Evolutionary conservation across 2,113 vertebrate species (phyloP), one percentile per base, ranked within the genome.

Genomic region (Myotis yumanensis): DNA sequence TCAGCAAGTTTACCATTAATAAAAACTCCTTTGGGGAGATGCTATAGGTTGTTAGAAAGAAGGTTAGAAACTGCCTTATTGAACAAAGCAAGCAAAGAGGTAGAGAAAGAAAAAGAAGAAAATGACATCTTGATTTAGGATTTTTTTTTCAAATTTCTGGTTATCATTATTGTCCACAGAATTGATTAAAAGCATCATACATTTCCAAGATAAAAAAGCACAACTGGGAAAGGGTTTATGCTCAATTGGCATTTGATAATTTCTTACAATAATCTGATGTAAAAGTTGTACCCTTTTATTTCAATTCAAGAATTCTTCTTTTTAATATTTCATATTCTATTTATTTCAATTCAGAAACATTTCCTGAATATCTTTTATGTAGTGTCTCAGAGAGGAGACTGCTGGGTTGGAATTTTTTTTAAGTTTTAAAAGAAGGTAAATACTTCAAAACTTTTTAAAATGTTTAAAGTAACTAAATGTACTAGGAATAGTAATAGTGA

Each of bases 1-100:
- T 94, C 37, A 88, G 32, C 48, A 92, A 94, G 73, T 95, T 95
- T 76, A 59, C 40, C n/a, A 75, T 57, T 69, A 93, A 85, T 46
- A 72, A 82, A 79, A 93, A 20, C 35, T 88, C 32, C 92, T 73
- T 81, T 89, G 20, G 35, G 48, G 48, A 28, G 52, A 12, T 43
- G 25, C 8, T n/a, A n/a, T 25, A 59, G 28, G 48, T 23, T 52
- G 18, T 82, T 91, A 86, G 68, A 80, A 85, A 85, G 25, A 69
- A 89, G 40, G 52, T 90, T 93, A 94, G 84, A 46, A 77, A 93
- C 37, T 54, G 32, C 59, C 6, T 76, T 90, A 28, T 28, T 90
- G 68, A 93, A 81, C 30, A 94, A 81, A 94, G 25, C 43, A 81
- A 90, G 88, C 32, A 48, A 81, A 93, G 15, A 77, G 35, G 25